Evolutionary conservation across 2,888 invertebrate genomes (phyloP).

Genomic region (Lamproptera curius): DNA sequence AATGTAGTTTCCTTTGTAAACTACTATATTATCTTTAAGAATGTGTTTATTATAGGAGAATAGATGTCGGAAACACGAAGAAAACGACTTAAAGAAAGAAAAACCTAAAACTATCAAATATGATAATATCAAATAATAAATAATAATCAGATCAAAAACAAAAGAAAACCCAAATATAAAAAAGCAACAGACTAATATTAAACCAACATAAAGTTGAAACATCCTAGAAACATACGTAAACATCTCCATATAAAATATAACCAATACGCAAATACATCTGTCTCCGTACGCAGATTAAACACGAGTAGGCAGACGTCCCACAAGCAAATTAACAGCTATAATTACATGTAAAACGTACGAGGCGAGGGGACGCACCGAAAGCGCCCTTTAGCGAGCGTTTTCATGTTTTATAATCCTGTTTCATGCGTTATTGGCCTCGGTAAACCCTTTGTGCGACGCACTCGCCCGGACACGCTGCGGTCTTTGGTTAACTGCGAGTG

Average conservation of each 20-base stretch:
- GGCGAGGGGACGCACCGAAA: constrained; percentile 38
- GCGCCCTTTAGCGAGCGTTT: constrained; percentile 65
- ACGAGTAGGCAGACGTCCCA: constrained; percentile 17
- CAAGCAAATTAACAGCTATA: constrained; percentile 65
- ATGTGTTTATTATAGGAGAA: no score
- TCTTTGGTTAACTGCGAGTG: constrained; percentile 17
- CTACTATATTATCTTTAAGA: no score
- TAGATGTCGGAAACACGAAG: no score
- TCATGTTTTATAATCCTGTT: constrained; percentile 75
- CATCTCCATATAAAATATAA: no score
- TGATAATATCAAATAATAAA: not conserved
- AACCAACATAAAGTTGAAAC: not conserved
- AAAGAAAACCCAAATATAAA: not conserved
- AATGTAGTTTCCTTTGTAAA: no score
- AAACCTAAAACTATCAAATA: not conserved
- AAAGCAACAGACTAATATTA: not conserved
- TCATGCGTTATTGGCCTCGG: constrained; percentile 71
- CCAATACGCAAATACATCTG: not conserved
- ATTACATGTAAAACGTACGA: constrained; percentile 53
- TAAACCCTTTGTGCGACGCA: constrained; percentile 52
- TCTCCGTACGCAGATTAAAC: constrained; percentile 15
- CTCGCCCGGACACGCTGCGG: constrained; percentile 42
- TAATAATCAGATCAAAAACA: not conserved
- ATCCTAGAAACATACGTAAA: not conserved
- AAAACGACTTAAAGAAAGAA: no score